Percentiles rank a stretch among this genome's conserved stretches.
Evolutionary conservation across 2,113 vertebrate genomes (phyloP).

Genomic region (Serinus canaria): DNA sequence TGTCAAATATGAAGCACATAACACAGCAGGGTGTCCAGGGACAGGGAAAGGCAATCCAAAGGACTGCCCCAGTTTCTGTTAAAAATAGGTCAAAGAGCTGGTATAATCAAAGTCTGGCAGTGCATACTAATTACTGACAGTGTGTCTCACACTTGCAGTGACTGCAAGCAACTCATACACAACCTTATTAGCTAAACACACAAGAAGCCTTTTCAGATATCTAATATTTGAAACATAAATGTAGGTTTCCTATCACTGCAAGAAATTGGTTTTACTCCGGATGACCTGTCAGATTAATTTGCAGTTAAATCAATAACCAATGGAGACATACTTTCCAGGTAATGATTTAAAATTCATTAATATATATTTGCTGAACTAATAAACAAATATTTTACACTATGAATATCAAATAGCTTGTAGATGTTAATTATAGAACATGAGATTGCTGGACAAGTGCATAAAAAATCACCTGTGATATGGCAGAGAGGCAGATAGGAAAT

Average conservation of each 20-base stretch:
- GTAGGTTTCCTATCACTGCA: not conserved
- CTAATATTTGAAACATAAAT: not conserved
- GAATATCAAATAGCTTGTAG: not conserved
- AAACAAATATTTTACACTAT: not conserved
- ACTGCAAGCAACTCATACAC: not conserved
- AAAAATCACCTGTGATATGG: rapidly evolving
- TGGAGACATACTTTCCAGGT: not conserved
- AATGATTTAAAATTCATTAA: constrained; percentile 4
- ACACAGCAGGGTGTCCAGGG: constrained; percentile 68
- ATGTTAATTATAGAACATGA: not conserved
- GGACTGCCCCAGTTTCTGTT: constrained; percentile 78
- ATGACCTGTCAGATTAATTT: not conserved
- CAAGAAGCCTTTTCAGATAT: not conserved
- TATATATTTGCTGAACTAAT: not conserved
- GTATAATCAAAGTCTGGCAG: constrained; percentile 76
- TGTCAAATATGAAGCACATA: constrained; percentile 65
- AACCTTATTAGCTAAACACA: constrained; percentile 8
- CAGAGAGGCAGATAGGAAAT: not conserved
- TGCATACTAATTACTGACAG: constrained; percentile 76
- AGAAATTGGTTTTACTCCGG: not conserved
- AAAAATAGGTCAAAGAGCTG: constrained; percentile 81
- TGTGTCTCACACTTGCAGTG: not conserved
- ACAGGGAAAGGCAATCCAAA: constrained; percentile 69
- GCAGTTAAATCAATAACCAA: constrained; percentile 17
- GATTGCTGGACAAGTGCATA: not conserved